These are phyloP conservation scores for Leptinotarsa haldemani DNA, from an alignment of 2,888 invertebrate genomes.

Conservation along the genomic window DNA sequence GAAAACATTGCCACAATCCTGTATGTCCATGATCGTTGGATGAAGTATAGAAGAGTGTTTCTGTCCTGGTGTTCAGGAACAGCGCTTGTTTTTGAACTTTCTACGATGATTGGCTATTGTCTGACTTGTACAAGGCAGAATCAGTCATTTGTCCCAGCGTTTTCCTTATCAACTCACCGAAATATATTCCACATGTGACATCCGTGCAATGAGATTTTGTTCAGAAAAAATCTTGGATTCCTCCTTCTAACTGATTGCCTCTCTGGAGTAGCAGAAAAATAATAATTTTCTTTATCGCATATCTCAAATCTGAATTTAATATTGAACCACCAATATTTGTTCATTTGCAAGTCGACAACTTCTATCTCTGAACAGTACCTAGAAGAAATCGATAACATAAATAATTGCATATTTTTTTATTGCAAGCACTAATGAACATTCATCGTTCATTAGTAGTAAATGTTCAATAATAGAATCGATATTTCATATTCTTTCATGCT, in stretches of 20 bases:
- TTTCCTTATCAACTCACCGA: slow-evolving; percentile 24
- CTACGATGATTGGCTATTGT: no score
- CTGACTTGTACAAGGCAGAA: no score
- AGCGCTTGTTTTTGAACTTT: no score
- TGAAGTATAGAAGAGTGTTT: no score
- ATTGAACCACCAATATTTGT: slow-evolving; percentile 50
- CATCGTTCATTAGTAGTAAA: no score
- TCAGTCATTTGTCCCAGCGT: no score
- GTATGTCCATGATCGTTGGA: no score
- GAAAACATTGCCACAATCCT: no score
- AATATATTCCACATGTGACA: slow-evolving; percentile 39
- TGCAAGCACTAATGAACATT: not conserved
- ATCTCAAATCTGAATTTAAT: slow-evolving; percentile 50
- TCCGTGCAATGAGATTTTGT: slow-evolving; percentile 19
- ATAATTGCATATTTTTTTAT: not conserved
- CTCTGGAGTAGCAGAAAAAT: slow-evolving; percentile 27
- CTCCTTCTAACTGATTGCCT: not conserved
- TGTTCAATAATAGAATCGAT: no score
- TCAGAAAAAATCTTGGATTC: not conserved
- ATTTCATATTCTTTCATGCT: no score
- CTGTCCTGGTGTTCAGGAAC: no score
- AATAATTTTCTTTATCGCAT: slow-evolving; percentile 24
- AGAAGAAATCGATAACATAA: slow-evolving; percentile 13
- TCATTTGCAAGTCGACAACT: slow-evolving; percentile 52
- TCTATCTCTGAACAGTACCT: slow-evolving; percentile 54